These are phyloP conservation scores for Mesaphorura yosii DNA, from an alignment of 1,140 invertebrate genomes.

Conservation along the genomic window DNA sequence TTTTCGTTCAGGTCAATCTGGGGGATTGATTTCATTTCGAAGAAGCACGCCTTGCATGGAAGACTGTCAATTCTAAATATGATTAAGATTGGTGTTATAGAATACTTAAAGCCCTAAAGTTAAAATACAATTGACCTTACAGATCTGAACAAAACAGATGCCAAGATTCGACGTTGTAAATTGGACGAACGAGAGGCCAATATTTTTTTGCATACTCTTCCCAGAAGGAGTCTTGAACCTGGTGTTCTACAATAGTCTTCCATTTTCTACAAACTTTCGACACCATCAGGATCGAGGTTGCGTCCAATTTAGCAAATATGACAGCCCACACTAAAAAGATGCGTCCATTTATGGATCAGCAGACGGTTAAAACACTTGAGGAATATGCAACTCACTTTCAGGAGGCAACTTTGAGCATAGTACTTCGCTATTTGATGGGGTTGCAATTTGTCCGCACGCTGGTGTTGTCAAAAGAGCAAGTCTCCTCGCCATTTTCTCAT, in stretches of 20 bases:
- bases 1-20: not conserved
- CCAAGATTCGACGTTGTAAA: slow-evolving; percentile 56
- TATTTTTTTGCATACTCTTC: slow-evolving; percentile 50
- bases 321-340: slow-evolving; percentile 59
- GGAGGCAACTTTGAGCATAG: slow-evolving; percentile 42
- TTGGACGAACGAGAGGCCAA: slow-evolving; percentile 72
- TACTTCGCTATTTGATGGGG: not conserved
- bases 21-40: slow-evolving; percentile 30
- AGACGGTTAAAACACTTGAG: not conserved
- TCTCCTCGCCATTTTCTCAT: slow-evolving; percentile 35
- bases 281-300: slow-evolving; percentile 76
- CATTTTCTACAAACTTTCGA: slow-evolving; percentile 75
- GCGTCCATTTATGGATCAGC: not conserved
- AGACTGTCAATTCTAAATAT: slow-evolving; percentile 53
- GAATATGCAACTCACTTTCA: slow-evolving; percentile 40
- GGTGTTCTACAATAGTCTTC: slow-evolving; percentile 61
- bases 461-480: slow-evolving; percentile 40
- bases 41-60: slow-evolving; percentile 72
- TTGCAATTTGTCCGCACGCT: not conserved
- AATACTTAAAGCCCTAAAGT: not conserved
- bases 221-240: slow-evolving; percentile 64
- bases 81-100: too few relatives aligned
- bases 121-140: slow-evolving; percentile 35
- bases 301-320: slow-evolving; percentile 80
- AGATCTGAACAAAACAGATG: slow-evolving; percentile 53